phyloP scores from a whole-genome alignment of 2,113 vertebrate genomes.

The Lota lota region DNA sequence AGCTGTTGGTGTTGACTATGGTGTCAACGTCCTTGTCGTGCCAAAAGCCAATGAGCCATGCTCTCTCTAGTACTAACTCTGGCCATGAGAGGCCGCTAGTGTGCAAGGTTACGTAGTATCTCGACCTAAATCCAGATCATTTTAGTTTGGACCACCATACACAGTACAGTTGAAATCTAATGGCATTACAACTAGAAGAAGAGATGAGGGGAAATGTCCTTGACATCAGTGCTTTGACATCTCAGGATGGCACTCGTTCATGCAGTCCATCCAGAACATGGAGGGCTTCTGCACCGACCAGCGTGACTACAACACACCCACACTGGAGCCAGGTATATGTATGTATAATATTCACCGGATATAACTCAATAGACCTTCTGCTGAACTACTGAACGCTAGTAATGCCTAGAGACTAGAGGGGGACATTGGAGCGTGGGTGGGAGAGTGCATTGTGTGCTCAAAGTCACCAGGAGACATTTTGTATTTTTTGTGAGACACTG shows the following conservation, averaged over 20 bases:
- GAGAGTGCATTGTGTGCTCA: too few relatives aligned
- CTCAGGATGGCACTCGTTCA: slow-evolving; percentile 36
- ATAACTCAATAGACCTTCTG: not conserved
- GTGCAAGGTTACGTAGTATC: too few relatives aligned
- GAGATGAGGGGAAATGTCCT: not conserved
- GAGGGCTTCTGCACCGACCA: slow-evolving; percentile 28
- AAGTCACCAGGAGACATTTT: too few relatives aligned
- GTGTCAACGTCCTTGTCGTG: too few relatives aligned
- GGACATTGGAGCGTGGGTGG: not conserved
- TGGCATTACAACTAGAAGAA: not conserved
- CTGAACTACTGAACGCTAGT: not conserved
- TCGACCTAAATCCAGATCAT: too few relatives aligned
- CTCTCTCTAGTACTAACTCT: too few relatives aligned
- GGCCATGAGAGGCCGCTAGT: too few relatives aligned
- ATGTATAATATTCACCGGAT: slow-evolving; percentile 27
- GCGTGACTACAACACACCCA: slow-evolving; percentile 36
- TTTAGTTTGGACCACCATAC: too few relatives aligned
- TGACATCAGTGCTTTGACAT: not conserved
- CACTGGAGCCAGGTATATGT: slow-evolving; percentile 30
- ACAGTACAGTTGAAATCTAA: too few relatives aligned
- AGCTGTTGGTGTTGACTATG: too few relatives aligned
- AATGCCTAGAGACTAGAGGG: not conserved
- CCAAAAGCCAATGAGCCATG: too few relatives aligned
- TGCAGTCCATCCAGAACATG: slow-evolving; percentile 25
- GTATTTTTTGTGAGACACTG: too few relatives aligned